Evolutionary conservation across 2,888 invertebrate species (phyloP).

Genomic region (Hyalella azteca): DNA sequence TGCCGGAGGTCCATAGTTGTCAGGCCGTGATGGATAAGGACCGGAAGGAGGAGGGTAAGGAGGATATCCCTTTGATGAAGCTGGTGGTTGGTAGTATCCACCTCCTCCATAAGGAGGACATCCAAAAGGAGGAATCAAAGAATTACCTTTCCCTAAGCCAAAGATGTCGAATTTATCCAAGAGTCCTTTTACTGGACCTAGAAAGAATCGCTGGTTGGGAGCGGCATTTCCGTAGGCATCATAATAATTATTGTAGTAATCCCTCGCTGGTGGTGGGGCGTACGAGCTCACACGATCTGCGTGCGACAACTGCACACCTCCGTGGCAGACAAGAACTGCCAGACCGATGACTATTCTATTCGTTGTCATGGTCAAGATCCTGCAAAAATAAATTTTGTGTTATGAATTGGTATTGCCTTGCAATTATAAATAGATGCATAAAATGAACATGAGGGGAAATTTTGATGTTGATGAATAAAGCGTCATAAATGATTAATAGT

Average conservation of each 20-base stretch:
- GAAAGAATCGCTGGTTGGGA: neutral
- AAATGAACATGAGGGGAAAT: too few species aligned
- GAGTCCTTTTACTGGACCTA: constrained; percentile 8
- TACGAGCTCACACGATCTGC: neutral
- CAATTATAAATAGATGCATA: too few species aligned
- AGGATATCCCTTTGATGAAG: neutral
- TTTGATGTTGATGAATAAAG: too few species aligned
- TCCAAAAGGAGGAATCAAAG: neutral
- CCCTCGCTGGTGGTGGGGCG: neutral
- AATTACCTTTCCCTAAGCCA: neutral
- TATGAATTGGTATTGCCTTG: neutral
- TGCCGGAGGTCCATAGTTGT: neutral
- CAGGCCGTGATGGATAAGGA: neutral
- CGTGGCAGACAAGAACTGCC: neutral
- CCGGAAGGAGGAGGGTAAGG: neutral
- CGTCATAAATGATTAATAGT: too few species aligned
- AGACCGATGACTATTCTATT: neutral
- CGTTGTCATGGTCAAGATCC: neutral
- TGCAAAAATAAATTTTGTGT: neutral
- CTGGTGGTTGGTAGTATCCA: neutral
- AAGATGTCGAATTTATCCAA: constrained; percentile 10
- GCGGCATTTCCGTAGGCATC: neutral
- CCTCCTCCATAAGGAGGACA: constrained; percentile 6
- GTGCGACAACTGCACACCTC: neutral
- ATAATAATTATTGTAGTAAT: neutral